A percentile compares a stretch with the other conserved stretches of the same genome.
phyloP scores from a whole-genome alignment of 2,888 invertebrate species.

The Pristionchus exspectatus region DNA sequence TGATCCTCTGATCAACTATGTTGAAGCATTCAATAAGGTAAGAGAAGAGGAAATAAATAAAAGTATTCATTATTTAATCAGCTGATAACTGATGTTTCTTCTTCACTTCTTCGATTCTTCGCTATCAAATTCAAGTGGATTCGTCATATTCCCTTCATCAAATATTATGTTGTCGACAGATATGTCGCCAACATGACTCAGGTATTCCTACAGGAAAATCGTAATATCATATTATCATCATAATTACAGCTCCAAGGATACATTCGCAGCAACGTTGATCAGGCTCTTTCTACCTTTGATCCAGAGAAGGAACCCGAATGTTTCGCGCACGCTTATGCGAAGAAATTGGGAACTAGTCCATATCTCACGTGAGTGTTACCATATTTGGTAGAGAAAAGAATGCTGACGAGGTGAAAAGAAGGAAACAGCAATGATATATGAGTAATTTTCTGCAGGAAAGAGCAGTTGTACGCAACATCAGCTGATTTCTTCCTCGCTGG shows the following conservation, averaged over 20 bases:
- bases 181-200: background rate
- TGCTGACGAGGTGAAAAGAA: background rate
- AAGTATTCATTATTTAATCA: background rate
- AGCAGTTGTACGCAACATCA: background rate
- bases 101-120: conserved; percentile 24
- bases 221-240: background rate
- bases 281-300: background rate
- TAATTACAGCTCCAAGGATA: background rate
- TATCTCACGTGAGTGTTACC: background rate
- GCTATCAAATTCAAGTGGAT: conserved; percentile 8
- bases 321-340: conserved; percentile 11
- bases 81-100: background rate
- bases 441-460: background rate
- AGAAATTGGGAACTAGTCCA: background rate
- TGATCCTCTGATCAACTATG: too few relatives aligned
- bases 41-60: background rate
- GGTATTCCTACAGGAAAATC: background rate
- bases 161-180: conserved; percentile 1
- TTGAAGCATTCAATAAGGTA: too few relatives aligned
- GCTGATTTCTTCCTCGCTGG: too few relatives aligned
- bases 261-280: background rate
- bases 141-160: conserved; percentile 19
- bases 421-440: too few relatives aligned
- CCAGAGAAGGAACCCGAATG: conserved; percentile 15
- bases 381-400: background rate